These are phyloP conservation scores for Phataginus tetradactyla DNA, from an alignment of 2,797 vertebrate genomes.

Conservation along the genomic window DNA sequence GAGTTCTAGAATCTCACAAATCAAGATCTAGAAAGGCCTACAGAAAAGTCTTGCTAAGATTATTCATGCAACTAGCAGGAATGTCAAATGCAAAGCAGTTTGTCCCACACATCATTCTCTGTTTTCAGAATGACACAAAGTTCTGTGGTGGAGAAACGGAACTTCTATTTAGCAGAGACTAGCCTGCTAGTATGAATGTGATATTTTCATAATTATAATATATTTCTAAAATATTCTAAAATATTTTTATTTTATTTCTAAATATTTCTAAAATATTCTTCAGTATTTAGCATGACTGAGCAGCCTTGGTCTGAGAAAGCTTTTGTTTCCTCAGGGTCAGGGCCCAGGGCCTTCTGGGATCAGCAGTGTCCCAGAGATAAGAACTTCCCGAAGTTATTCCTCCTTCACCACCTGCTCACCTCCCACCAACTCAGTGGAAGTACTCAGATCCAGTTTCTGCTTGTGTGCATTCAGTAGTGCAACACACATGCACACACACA, in stretches of 20 bases:
- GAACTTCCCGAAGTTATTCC: not conserved
- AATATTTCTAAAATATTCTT: not conserved
- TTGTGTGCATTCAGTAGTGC: not conserved
- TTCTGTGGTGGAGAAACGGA: not conserved
- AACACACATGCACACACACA: not conserved
- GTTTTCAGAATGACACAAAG: not conserved
- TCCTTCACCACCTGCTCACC: not conserved
- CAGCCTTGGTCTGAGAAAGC: not conserved
- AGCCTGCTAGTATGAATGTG: not conserved
- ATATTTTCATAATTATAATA: not conserved
- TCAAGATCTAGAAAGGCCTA: not conserved
- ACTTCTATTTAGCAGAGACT: not conserved
- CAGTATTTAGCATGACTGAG: not conserved
- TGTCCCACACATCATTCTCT: not conserved
- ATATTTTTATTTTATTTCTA: not conserved
- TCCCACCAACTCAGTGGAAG: not conserved
- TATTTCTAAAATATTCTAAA: constrained; percentile 16
- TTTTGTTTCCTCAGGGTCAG: not conserved
- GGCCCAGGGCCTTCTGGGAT: not conserved
- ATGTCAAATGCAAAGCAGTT: not conserved
- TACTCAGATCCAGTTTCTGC: not conserved
- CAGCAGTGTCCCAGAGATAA: not conserved
- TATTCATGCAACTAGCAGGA: not conserved
- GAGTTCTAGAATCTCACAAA: not conserved
- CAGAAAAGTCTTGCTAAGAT: not conserved